phyloP scores from a whole-genome alignment of 2,113 vertebrate genomes.

The Hippocampus mohnikei region DNA sequence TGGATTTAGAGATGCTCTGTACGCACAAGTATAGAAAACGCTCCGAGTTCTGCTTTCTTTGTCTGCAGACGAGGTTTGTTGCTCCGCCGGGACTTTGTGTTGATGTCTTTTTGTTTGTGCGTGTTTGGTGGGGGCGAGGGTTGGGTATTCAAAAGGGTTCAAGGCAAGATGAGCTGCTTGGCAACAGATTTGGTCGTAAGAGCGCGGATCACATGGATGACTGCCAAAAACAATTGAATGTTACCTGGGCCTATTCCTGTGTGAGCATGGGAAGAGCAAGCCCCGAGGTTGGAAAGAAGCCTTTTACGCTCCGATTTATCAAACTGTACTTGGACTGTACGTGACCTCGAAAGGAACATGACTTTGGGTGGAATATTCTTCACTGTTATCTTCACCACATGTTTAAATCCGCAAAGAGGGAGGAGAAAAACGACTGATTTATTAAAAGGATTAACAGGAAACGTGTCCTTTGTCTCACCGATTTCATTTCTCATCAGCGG shows the following conservation, averaged over 20 bases:
- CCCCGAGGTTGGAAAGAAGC: conserved; percentile 48
- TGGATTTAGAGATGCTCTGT: conserved; percentile 44
- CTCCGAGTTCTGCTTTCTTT: conserved; percentile 44
- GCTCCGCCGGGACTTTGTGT: conserved; percentile 13
- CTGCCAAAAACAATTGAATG: conserved; percentile 57
- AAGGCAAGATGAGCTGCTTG: conserved; percentile 37
- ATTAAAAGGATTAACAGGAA: conserved; percentile 5
- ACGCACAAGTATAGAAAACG: conserved; percentile 23
- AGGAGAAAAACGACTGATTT: conserved; percentile 15
- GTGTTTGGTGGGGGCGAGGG: conserved; percentile 11
- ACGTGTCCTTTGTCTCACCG: conserved; percentile 7
- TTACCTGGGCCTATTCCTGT: conserved; percentile 61
- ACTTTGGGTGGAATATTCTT: conserved; percentile 35
- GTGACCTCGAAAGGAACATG: conserved; percentile 32
- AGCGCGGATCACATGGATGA: conserved; percentile 51
- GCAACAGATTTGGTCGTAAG: conserved; percentile 46
- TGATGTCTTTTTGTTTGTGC: conserved; percentile 20
- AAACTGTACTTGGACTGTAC: conserved; percentile 16
- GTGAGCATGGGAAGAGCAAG: conserved; percentile 53
- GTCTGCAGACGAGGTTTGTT: not conserved
- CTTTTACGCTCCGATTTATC: conserved; percentile 57
- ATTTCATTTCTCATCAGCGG: not conserved
- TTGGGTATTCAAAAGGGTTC: not conserved
- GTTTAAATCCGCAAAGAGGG: conserved; percentile 40
- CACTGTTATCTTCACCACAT: conserved; percentile 21